Evolutionary conservation across 2,888 invertebrate species (phyloP).

Genomic region (Nasonovia ribisnigri): DNA sequence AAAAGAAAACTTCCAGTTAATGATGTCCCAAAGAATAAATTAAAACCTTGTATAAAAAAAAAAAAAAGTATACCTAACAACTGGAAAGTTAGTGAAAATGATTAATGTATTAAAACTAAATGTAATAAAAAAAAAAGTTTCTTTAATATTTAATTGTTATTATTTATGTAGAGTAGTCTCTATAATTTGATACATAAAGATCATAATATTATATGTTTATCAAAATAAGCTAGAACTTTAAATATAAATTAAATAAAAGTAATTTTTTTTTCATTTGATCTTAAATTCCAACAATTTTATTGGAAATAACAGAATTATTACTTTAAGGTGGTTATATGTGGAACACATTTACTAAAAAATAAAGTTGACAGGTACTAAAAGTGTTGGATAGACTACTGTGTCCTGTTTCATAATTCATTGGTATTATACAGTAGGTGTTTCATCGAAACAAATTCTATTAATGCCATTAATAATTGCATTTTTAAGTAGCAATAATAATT

Average conservation of each 20-base stretch:
- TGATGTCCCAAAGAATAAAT: not conserved
- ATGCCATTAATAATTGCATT: too few species aligned
- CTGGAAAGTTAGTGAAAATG: constrained; percentile 52
- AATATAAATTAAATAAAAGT: too few species aligned
- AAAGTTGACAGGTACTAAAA: not conserved
- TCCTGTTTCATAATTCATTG: too few species aligned
- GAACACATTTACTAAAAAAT: too few species aligned
- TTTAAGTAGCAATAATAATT: too few species aligned
- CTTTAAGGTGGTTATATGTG: too few species aligned
- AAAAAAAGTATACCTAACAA: constrained; percentile 34
- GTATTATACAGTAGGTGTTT: too few species aligned
- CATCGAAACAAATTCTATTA: too few species aligned
- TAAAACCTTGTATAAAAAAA: constrained; percentile 17
- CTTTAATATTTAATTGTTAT: not conserved
- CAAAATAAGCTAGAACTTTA: too few species aligned
- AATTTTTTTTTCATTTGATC: too few species aligned
- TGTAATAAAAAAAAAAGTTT: constrained; percentile 19
- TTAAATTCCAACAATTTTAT: not conserved
- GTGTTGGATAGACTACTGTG: not conserved
- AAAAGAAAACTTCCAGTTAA: constrained; percentile 42
- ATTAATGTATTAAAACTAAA: not conserved
- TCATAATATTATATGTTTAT: too few species aligned
- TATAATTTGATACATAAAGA: not conserved
- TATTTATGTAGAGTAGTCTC: not conserved
- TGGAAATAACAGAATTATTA: too few species aligned